Evolutionary conservation across 2,113 vertebrate genomes (phyloP).

Genomic region (Madoqua kirkii): DNA sequence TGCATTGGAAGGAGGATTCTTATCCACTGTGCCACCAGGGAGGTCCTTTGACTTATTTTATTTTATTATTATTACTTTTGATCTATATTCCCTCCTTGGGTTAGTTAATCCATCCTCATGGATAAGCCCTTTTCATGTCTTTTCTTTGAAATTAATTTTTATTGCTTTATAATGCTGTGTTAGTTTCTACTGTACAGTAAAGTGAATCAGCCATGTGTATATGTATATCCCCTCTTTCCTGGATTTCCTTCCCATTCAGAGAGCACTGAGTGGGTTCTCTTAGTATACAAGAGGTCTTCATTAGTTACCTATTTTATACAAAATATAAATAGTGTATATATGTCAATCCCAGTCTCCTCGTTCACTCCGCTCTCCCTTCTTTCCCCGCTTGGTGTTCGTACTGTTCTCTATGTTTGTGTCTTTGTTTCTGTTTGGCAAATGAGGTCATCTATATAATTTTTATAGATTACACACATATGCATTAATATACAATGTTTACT

Average conservation of each 20-base stretch:
- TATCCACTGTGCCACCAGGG: neutral
- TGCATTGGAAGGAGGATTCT: neutral
- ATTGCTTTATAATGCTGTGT: neutral
- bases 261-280: neutral
- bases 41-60: neutral
- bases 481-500: neutral
- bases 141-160: neutral
- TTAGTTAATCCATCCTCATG: accelerated
- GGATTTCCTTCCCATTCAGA: neutral
- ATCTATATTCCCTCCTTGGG: neutral
- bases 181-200: neutral
- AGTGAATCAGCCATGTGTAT: neutral
- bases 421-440: neutral
- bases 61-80: neutral
- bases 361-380: neutral
- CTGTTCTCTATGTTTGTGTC: neutral
- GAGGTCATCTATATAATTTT: neutral
- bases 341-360: neutral
- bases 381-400: neutral
- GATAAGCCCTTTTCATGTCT: neutral
- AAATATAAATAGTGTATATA: neutral
- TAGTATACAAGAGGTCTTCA: neutral
- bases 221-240: neutral
- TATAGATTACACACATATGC: neutral
- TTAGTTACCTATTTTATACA: neutral